These are phyloP conservation scores for Strix aluco DNA, from an alignment of 2,113 vertebrate species.

Conservation along the genomic window DNA sequence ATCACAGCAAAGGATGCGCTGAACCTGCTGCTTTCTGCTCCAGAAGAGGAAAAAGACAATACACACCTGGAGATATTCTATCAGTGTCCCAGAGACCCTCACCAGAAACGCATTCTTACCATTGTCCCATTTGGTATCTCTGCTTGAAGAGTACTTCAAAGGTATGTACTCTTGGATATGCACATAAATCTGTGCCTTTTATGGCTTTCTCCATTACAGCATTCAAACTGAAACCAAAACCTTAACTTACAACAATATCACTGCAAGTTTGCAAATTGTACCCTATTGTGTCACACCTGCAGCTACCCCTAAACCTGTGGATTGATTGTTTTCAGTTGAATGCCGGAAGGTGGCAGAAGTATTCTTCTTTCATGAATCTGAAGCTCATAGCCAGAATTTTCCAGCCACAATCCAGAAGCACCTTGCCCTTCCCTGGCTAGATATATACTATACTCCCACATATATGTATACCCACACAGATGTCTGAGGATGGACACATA, in stretches of 20 bases:
- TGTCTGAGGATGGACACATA: neutral
- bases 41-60: neutral
- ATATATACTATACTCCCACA: neutral
- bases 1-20: neutral
- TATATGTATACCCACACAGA: fast-evolving
- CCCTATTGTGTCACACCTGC: neutral
- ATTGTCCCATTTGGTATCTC: neutral
- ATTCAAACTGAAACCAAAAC: neutral
- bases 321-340: neutral
- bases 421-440: neutral
- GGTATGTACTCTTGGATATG: neutral
- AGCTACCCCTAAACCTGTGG: neutral
- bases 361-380: neutral
- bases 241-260: neutral
- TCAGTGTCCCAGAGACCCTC: neutral
- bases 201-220: neutral
- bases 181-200: neutral
- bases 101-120: neutral
- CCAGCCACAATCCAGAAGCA: neutral
- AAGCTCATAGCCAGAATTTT: neutral
- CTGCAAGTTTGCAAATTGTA: neutral
- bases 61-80: neutral
- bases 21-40: neutral
- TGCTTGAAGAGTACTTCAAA: neutral
- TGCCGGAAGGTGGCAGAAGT: neutral